A percentile compares a stretch with the other conserved stretches of the same genome.
These are phyloP conservation scores for Rhagophthalmus giganteus DNA, from an alignment of 2,888 invertebrate species.

Conservation along the genomic window DNA sequence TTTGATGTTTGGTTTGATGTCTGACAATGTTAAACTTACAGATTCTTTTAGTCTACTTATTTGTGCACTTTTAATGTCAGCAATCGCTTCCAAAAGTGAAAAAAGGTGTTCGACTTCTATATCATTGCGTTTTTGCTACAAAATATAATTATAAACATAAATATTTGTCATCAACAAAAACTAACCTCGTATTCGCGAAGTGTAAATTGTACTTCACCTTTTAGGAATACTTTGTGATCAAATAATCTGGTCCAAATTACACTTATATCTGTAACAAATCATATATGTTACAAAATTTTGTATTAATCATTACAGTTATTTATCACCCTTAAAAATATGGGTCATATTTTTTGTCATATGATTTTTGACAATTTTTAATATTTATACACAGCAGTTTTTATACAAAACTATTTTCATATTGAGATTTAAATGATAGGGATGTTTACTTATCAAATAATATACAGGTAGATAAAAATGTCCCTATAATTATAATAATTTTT, in stretches of 20 bases:
- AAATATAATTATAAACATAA: constrained; percentile 34
- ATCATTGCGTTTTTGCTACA: constrained; percentile 75
- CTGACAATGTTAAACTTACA: constrained; percentile 64
- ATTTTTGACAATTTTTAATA: no score
- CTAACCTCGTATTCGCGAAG: constrained; percentile 83
- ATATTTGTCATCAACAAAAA: constrained; percentile 3
- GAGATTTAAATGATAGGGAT: no score
- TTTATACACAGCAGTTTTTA: no score
- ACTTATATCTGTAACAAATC: constrained; percentile 67
- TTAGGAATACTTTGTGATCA: constrained; percentile 83
- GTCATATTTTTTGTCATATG: background rate
- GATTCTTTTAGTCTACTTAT: constrained; percentile 68
- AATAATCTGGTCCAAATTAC: constrained; percentile 84
- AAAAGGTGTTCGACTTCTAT: constrained; percentile 80
- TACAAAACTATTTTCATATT: no score
- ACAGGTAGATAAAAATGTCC: no score
- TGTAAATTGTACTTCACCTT: constrained; percentile 83
- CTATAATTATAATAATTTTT: no score
- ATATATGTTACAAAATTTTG: constrained; percentile 2
- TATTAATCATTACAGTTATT: background rate
- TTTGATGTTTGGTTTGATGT: constrained; percentile 66
- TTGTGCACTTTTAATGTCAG: constrained; percentile 76
- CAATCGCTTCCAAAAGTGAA: constrained; percentile 73
- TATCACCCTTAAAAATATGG: background rate
- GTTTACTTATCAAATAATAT: no score